Conservation (phyloP, 2,113 vertebrate species). For the Nibea coibor region DNA sequence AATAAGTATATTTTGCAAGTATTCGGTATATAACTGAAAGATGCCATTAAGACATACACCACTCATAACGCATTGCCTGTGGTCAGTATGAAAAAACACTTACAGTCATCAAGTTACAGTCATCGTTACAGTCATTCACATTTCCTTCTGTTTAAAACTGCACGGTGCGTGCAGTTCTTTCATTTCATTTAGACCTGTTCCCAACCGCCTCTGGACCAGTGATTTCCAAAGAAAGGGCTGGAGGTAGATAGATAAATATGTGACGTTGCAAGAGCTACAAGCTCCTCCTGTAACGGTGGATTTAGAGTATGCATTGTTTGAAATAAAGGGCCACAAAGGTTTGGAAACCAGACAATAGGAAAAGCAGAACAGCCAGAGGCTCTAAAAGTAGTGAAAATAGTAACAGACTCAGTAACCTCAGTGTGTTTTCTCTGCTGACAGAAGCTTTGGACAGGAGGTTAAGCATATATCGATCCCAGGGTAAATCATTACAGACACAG, state of each 20-base stretch:
- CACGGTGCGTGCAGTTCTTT: too few relatives aligned
- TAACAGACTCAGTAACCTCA: not conserved
- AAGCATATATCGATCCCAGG: constrained; percentile 57
- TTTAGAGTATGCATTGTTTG: not conserved
- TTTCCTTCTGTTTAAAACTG: too few relatives aligned
- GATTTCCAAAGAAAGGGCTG: not conserved
- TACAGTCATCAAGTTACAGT: too few relatives aligned
- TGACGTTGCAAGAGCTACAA: not conserved
- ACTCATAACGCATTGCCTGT: too few relatives aligned
- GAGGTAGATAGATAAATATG: not conserved
- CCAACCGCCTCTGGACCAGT: not conserved
- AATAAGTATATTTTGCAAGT: not conserved
- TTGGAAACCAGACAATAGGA: not conserved
- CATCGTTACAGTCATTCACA: too few relatives aligned
- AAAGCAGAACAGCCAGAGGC: not conserved
- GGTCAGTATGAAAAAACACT: too few relatives aligned
- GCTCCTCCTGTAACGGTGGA: not conserved
- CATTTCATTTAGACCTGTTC: too few relatives aligned
- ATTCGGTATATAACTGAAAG: not conserved
- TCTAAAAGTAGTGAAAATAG: not conserved
- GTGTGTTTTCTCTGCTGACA: not conserved
- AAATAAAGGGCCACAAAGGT: not conserved
- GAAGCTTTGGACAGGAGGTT: constrained; percentile 29
- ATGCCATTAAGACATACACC: too few relatives aligned
- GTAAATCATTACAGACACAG: constrained; percentile 66